Evolutionary conservation across 2,797 vertebrate species (phyloP).

Genomic region (Anisognathus igniventris): DNA sequence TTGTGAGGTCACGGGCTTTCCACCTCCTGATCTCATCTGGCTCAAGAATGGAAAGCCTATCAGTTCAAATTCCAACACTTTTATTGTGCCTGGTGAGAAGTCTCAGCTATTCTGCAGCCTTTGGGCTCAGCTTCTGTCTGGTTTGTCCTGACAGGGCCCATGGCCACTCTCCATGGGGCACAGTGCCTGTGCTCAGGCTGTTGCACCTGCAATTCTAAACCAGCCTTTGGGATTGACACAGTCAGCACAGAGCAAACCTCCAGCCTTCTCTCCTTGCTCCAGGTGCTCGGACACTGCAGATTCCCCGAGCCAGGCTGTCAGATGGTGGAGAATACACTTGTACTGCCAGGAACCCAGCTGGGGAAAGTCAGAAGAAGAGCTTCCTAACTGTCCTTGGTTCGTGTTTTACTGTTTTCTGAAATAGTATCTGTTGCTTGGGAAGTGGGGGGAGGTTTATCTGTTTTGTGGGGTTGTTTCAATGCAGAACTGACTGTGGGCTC

Average conservation of each 20-base stretch:
- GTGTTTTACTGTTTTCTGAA: conserved; percentile 25
- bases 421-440: background rate
- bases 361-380: conserved; percentile 86
- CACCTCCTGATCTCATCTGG: conserved; percentile 91
- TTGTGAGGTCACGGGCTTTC: conserved; percentile 91
- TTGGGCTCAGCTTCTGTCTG: background rate
- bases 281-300: conserved; percentile 92
- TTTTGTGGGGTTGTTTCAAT: background rate
- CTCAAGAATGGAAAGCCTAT: conserved; percentile 84
- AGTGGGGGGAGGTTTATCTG: background rate
- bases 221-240: background rate
- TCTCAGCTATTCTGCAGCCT: background rate
- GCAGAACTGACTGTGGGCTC: conserved; percentile 6
- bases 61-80: conserved; percentile 77
- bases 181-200: background rate
- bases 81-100: conserved; percentile 89
- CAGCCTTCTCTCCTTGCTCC: background rate
- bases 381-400: conserved; percentile 89
- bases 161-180: background rate
- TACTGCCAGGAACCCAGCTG: conserved; percentile 89
- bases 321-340: conserved; percentile 91
- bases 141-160: background rate
- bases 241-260: background rate
- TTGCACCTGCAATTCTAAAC: background rate
- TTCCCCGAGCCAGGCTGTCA: conserved; percentile 84